Percentiles rank a stretch among this genome's conserved stretches.
These are phyloP conservation scores for Eulithis testata DNA, from an alignment of 2,888 invertebrate genomes.

Conservation along the genomic window DNA sequence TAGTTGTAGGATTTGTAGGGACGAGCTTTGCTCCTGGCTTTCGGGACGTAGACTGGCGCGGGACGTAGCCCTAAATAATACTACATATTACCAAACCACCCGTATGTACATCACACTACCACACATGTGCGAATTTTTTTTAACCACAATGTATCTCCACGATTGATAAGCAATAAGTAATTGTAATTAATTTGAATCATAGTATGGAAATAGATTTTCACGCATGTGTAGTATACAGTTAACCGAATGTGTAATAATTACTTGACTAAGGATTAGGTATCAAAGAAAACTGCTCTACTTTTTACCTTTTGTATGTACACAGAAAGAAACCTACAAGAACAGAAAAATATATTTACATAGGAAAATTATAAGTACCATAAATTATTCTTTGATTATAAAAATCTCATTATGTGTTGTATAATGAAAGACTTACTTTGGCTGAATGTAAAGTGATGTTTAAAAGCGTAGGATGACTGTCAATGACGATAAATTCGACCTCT, in stretches of 20 bases:
- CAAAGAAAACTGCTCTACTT: conserved; percentile 21
- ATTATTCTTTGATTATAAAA: neutral
- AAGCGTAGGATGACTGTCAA: conserved; percentile 93
- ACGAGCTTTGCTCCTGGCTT: conserved; percentile 40
- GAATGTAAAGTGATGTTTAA: conserved; percentile 92
- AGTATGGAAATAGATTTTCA: conserved; percentile 1
- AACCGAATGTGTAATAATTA: conserved; percentile 26
- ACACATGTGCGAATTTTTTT: conserved; percentile 16
- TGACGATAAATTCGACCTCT: conserved; percentile 94
- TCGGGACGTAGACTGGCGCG: conserved; percentile 43
- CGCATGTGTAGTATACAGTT: conserved; percentile 18
- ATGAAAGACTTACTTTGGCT: conserved; percentile 87
- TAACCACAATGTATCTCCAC: neutral
- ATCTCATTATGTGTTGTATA: neutral
- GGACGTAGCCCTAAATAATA: conserved; percentile 61
- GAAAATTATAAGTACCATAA: neutral
- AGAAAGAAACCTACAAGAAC: conserved; percentile 34
- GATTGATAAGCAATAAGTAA: neutral
- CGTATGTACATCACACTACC: conserved; percentile 6
- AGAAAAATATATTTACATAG: conserved; percentile 34
- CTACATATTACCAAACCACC: conserved; percentile 50
- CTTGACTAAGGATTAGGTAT: conserved; percentile 21
- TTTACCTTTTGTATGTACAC: conserved; percentile 38
- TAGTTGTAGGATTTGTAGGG: conserved; percentile 37
- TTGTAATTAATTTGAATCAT: neutral